phyloP scores from a whole-genome alignment of 2,113 vertebrate species.

The Rhizomys pruinosus region DNA sequence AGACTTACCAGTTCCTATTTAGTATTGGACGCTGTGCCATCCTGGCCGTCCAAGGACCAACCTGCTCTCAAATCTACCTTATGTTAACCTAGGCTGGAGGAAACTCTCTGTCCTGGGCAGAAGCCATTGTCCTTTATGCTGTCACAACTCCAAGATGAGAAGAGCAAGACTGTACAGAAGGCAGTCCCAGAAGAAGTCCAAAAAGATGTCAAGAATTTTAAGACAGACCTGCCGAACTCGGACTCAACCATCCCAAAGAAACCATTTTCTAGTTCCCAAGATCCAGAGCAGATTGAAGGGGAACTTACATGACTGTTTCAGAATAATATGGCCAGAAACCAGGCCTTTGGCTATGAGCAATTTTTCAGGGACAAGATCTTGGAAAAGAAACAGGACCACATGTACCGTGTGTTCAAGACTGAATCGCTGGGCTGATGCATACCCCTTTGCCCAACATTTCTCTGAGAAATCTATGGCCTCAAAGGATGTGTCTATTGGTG shows the following conservation, averaged over 20 bases:
- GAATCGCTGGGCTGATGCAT: constrained; percentile 89
- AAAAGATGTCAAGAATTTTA: no score
- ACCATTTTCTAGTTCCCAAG: no score
- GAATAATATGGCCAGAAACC: no score
- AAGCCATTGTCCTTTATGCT: no score
- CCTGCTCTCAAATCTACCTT: constrained; percentile 77
- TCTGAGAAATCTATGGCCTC: constrained; percentile 83
- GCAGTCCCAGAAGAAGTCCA: no score
- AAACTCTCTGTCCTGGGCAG: no score
- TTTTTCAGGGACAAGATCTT: constrained; percentile 92
- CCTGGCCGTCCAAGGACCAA: constrained; percentile 86
- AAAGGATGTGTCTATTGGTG: constrained; percentile 94
- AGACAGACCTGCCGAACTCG: no score
- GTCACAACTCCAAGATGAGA: no score
- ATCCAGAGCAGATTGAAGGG: no score
- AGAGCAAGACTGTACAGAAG: no score
- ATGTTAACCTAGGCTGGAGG: constrained; percentile 78
- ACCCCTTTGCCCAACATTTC: constrained; percentile 92
- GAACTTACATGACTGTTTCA: no score
- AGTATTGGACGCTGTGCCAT: constrained; percentile 89
- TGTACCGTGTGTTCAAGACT: constrained; percentile 94
- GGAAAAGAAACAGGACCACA: constrained; percentile 92
- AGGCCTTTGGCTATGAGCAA: constrained; percentile 90
- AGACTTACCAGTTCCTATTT: constrained; percentile 83
- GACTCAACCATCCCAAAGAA: no score